These are phyloP conservation scores for Mus minutoides DNA, from an alignment of 2,797 vertebrate species.

Conservation along the genomic window DNA sequence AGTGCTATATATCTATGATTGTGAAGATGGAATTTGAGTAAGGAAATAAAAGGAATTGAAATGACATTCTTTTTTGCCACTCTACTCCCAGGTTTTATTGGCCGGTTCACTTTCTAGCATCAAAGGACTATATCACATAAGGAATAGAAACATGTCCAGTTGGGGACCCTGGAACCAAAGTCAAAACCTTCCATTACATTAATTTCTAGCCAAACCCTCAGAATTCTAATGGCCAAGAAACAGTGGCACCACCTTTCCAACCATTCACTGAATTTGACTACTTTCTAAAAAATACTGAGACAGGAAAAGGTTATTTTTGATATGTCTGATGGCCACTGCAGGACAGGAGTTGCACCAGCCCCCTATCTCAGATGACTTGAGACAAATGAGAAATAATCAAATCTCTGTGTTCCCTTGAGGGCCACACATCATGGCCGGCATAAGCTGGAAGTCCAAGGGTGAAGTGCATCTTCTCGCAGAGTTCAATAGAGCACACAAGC, in stretches of 20 bases:
- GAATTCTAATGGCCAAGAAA: background rate
- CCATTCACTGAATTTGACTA: background rate
- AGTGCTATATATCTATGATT: background rate
- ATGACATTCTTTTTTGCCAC: background rate
- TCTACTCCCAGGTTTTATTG: conserved; percentile 29
- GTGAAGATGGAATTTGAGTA: conserved; percentile 44
- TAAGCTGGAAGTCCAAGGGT: background rate
- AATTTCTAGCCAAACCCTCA: background rate
- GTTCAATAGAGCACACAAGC: background rate
- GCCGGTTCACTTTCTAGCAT: conserved; percentile 4
- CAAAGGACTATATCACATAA: background rate
- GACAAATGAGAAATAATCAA: conserved; percentile 14
- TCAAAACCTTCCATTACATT: background rate
- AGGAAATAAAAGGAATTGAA: conserved; percentile 44
- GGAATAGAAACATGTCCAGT: background rate
- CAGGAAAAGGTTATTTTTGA: background rate
- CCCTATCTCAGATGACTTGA: background rate
- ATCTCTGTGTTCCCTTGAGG: background rate
- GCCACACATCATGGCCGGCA: background rate
- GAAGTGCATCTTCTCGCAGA: background rate
- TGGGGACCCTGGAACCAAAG: background rate
- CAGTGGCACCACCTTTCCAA: background rate
- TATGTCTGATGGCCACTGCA: background rate
- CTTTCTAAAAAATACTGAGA: conserved; percentile 49
- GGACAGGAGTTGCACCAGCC: background rate